phyloP scores from a whole-genome alignment of 2,113 vertebrate species.

The Leuciscus idus region DNA sequence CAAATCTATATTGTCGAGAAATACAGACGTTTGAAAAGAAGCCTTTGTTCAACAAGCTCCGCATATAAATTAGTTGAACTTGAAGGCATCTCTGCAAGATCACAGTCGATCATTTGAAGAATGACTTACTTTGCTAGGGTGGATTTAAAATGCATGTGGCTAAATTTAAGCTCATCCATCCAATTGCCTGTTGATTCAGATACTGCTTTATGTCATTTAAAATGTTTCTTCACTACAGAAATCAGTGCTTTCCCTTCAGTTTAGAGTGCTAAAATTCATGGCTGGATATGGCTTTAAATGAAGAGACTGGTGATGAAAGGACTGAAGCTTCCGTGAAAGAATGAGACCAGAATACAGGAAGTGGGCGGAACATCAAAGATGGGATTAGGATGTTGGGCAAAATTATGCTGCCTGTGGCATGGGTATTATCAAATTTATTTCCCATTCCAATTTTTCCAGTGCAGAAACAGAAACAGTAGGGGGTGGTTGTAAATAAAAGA shows the following conservation, averaged over 20 bases:
- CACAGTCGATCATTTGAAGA: not conserved
- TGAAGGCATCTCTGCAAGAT: not conserved
- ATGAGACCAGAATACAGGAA: conserved; percentile 56
- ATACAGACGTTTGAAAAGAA: not conserved
- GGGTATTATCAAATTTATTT: conserved; percentile 53
- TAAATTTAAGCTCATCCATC: not conserved
- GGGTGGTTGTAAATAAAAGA: conserved; percentile 20
- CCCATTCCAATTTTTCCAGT: conserved; percentile 42
- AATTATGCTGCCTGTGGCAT: conserved; percentile 51
- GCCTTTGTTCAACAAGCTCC: not conserved
- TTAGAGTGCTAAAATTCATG: conserved; percentile 16
- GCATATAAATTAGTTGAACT: not conserved
- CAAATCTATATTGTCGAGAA: not conserved
- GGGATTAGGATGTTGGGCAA: conserved; percentile 65
- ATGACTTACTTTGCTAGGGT: not conserved
- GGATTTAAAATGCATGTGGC: not conserved
- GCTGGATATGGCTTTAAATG: conserved; percentile 27
- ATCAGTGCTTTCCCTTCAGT: not conserved
- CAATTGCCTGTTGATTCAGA: not conserved
- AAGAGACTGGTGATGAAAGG: conserved; percentile 40
- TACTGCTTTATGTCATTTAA: not conserved
- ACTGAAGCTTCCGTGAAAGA: conserved; percentile 30
- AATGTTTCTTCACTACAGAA: not conserved
- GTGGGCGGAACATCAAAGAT: conserved; percentile 69
- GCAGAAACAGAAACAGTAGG: conserved; percentile 27